Percentiles rank a stretch among this genome's conserved stretches.
These are phyloP conservation scores for Brachionus asplanchnoidis DNA, from an alignment of 1,140 invertebrate genomes.

Conservation along the genomic window DNA sequence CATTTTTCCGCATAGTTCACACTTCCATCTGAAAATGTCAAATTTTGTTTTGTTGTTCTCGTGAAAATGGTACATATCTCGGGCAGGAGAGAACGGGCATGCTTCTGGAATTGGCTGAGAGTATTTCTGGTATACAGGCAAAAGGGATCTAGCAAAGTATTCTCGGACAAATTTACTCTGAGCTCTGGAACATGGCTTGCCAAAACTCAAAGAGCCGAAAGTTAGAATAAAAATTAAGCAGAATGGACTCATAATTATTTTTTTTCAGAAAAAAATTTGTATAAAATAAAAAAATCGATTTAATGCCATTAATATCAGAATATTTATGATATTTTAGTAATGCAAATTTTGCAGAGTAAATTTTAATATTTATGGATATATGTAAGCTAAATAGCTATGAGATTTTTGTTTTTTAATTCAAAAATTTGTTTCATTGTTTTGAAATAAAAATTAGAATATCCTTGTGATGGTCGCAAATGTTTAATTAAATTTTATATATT, in stretches of 20 bases:
- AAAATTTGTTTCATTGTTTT: too few species aligned
- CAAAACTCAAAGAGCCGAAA: not conserved
- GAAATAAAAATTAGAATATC: too few species aligned
- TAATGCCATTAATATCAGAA: not conserved
- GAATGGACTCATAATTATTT: not conserved
- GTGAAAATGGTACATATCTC: constrained; percentile 22
- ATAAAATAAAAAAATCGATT: not conserved
- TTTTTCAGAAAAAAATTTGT: not conserved
- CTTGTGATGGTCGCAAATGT: too few species aligned
- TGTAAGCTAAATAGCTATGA: too few species aligned
- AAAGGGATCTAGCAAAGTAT: not conserved
- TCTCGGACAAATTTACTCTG: constrained; percentile 38
- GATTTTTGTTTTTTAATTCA: too few species aligned
- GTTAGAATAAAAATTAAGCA: not conserved
- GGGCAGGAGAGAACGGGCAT: constrained; percentile 9
- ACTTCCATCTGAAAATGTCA: constrained; percentile 10
- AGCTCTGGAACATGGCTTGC: constrained; percentile 2
- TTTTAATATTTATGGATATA: not conserved
- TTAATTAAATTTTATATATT: too few species aligned
- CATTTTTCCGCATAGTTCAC: constrained; percentile 22
- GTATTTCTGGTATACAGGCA: constrained; percentile 15
- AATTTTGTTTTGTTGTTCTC: constrained; percentile 40
- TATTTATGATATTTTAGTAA: not conserved
- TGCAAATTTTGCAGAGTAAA: not conserved
- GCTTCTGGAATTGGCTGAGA: not conserved